A percentile compares a stretch with the other conserved stretches of the same genome.
These are phyloP conservation scores for Chloropsis cyanopogon DNA, from an alignment of 2,113 vertebrate species.

Conservation along the genomic window DNA sequence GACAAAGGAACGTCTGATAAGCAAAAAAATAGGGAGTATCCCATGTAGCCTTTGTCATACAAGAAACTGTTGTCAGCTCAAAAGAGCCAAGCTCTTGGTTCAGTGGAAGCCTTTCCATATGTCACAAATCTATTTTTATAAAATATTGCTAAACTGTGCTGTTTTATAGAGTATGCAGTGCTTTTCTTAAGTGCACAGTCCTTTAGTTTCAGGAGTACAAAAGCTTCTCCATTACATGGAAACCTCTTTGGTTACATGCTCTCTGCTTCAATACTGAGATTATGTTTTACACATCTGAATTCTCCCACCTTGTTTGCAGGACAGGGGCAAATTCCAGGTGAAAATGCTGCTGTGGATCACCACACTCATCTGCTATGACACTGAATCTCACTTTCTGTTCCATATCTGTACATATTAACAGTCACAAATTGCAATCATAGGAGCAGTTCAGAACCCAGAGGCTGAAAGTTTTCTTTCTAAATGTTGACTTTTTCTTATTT, in stretches of 20 bases:
- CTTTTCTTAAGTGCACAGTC: background rate
- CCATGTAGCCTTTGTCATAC: background rate
- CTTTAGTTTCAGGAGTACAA: background rate
- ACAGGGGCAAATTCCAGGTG: background rate
- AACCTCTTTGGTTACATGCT: background rate
- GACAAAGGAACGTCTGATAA: background rate
- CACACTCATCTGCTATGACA: background rate
- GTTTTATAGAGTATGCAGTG: background rate
- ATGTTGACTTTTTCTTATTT: background rate
- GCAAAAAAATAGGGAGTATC: background rate
- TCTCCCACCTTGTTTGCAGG: background rate
- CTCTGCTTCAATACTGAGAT: background rate
- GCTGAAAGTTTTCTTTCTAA: background rate
- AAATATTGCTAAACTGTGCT: background rate
- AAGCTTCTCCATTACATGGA: background rate
- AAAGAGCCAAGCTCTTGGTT: background rate
- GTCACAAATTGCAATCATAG: background rate
- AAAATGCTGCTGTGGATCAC: background rate
- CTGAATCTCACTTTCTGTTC: background rate
- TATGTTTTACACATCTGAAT: accelerated
- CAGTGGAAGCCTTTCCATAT: background rate
- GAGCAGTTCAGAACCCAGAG: background rate
- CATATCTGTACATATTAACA: background rate
- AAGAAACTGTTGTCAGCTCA: background rate
- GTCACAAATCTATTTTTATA: background rate